Percentiles rank a stretch among this genome's conserved stretches.
These are phyloP conservation scores for Papilio dardanus DNA, from an alignment of 1,140 invertebrate genomes.

Conservation along the genomic window DNA sequence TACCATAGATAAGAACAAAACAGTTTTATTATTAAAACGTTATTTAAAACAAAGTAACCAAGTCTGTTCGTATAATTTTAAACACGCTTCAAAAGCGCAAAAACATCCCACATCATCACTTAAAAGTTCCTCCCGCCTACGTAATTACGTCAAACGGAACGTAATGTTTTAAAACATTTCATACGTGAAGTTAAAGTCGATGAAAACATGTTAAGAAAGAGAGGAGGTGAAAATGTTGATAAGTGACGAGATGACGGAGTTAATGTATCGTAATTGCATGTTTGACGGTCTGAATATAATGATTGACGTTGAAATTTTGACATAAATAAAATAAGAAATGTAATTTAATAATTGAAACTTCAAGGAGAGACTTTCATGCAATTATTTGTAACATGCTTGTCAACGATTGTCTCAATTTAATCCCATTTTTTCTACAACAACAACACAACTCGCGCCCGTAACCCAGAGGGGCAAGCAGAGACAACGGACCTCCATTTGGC, in stretches of 20 bases:
- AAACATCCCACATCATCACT: conserved; percentile 57
- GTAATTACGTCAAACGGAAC: conserved; percentile 66
- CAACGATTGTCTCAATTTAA: background rate
- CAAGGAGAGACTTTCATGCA: background rate
- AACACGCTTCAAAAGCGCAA: background rate
- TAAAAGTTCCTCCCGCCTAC: conserved; percentile 52
- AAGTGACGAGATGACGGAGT: conserved; percentile 44
- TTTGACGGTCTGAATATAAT: conserved; percentile 38
- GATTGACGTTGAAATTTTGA: conserved; percentile 5
- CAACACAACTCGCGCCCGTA: too few relatives aligned
- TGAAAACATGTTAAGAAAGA: conserved; percentile 69
- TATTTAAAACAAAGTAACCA: background rate
- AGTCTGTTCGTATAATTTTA: background rate
- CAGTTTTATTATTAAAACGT: background rate
- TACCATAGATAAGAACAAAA: too few relatives aligned
- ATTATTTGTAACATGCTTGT: background rate
- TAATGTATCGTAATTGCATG: conserved; percentile 61
- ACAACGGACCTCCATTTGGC: too few relatives aligned
- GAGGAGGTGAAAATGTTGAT: conserved; percentile 37
- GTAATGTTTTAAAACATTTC: conserved; percentile 77
- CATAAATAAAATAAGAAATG: background rate
- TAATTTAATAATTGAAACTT: background rate
- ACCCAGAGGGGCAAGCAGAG: too few relatives aligned
- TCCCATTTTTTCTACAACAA: too few relatives aligned
- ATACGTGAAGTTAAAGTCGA: conserved; percentile 62